Evolutionary conservation across 2,113 vertebrate species (phyloP).

Genomic region (Xiphorhynchus elegans): DNA sequence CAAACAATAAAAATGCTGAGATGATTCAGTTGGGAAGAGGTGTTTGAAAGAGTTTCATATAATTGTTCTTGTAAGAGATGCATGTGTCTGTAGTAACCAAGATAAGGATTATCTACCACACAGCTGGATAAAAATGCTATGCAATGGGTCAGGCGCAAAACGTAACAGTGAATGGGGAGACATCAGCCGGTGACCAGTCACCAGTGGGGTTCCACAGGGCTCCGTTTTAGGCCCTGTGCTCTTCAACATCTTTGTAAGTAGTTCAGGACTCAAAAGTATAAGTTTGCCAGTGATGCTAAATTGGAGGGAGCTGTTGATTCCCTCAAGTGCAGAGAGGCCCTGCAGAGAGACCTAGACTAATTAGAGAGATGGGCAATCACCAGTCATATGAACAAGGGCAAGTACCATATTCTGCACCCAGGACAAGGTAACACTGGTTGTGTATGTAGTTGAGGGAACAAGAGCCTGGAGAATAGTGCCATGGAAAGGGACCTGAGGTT

Average conservation of each 20-base stretch:
- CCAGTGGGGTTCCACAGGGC: neutral
- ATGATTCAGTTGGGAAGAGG: neutral
- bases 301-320: neutral
- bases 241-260: neutral
- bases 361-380: neutral
- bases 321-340: neutral
- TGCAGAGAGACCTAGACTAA: neutral
- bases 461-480: neutral
- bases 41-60: neutral
- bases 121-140: neutral
- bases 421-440: neutral
- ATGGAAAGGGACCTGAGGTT: accelerated
- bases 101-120: neutral
- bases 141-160: accelerated
- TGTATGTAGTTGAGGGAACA: neutral
- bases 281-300: neutral
- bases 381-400: neutral
- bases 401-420: neutral
- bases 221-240: neutral
- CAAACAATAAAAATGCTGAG: neutral
- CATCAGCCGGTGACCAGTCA: neutral
- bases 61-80: neutral
- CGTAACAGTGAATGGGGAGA: neutral
- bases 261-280: neutral
- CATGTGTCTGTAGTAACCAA: neutral